Evolutionary conservation across 1,140 invertebrate genomes (phyloP).

Genomic region (Drosophila mayri): DNA sequence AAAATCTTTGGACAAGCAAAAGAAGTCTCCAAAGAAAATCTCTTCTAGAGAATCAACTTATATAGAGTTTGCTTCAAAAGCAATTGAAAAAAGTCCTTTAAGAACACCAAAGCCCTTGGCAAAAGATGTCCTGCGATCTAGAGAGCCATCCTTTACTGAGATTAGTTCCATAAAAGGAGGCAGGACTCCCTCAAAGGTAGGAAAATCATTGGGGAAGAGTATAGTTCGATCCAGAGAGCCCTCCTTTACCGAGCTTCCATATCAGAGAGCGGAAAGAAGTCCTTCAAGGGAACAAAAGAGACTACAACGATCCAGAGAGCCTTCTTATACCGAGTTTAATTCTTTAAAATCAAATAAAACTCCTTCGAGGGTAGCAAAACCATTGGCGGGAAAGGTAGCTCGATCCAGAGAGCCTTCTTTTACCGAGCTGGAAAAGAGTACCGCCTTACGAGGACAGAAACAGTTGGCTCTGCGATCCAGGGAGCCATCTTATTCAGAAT

Average conservation of each 20-base stretch:
- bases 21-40: neutral
- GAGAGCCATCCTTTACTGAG: conserved; percentile 1
- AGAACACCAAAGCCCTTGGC: neutral
- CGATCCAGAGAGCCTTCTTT: conserved; percentile 6
- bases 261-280: neutral
- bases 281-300: neutral
- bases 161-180: neutral
- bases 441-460: neutral
- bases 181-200: neutral
- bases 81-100: neutral
- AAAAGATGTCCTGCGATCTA: neutral
- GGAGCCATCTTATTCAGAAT: neutral
- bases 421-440: conserved; percentile 1
- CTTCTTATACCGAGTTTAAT: neutral
- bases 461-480: neutral
- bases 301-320: neutral
- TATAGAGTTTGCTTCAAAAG: neutral
- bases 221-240: neutral
- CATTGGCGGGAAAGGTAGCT: neutral
- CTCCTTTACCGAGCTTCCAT: neutral
- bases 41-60: conserved; percentile 9
- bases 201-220: neutral
- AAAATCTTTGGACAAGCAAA: neutral
- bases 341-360: neutral
- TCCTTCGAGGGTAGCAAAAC: neutral